phyloP scores from a whole-genome alignment of 2,113 vertebrate genomes.

The Orycteropus afer region DNA sequence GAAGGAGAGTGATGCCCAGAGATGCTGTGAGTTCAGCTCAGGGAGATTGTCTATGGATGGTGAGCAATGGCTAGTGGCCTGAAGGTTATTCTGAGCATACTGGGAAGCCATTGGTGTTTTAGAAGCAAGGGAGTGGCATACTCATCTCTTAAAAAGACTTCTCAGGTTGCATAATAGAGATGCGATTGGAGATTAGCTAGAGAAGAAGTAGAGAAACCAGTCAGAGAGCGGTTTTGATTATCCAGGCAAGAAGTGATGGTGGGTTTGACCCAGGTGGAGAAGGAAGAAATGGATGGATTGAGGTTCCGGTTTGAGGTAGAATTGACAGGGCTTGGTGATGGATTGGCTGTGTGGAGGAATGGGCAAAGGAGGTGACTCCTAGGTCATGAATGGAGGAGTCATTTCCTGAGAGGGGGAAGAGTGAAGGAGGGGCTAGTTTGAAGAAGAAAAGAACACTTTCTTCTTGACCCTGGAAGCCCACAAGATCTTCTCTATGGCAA shows the following conservation, averaged over 20 bases:
- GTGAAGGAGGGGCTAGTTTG: neutral
- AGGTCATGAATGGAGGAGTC: neutral
- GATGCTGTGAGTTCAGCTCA: too few species aligned
- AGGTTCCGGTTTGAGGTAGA: neutral
- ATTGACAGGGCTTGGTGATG: neutral
- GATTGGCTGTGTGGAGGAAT: too few species aligned
- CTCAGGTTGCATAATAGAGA: neutral
- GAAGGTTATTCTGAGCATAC: neutral
- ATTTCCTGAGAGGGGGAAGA: neutral
- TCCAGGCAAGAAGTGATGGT: neutral
- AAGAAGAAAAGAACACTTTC: neutral
- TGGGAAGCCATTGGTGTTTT: neutral
- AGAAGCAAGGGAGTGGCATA: neutral
- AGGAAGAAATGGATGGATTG: neutral
- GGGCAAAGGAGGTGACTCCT: neutral
- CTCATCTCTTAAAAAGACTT: neutral
- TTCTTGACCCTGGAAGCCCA: neutral
- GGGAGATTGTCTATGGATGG: neutral
- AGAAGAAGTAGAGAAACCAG: neutral
- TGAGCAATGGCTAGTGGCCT: neutral
- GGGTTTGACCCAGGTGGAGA: neutral
- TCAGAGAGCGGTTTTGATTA: neutral
- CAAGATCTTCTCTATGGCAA: neutral
- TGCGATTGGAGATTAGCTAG: neutral
- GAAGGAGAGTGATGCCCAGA: neutral